Evolutionary conservation across 2,888 invertebrate species (phyloP).

Genomic region (Leptarthrus brevirostris): DNA sequence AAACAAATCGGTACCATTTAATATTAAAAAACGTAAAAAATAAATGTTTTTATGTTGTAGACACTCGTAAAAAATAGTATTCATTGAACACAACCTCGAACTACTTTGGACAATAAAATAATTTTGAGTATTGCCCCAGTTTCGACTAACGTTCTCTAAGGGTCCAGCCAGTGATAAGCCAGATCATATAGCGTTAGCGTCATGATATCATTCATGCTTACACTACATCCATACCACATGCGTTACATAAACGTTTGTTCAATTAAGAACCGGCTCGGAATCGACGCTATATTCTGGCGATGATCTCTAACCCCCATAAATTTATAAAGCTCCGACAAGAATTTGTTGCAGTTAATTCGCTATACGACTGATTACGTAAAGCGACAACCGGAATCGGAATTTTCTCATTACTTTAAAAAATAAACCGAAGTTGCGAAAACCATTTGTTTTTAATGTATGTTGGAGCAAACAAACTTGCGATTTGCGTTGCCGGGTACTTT

Average conservation of each 20-base stretch:
- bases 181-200: neutral
- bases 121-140: slow-evolving; percentile 20
- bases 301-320: slow-evolving; percentile 25
- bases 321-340: slow-evolving; percentile 24
- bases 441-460: too few relatives aligned
- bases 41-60: too few relatives aligned
- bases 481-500: too few relatives aligned
- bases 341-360: slow-evolving; percentile 29
- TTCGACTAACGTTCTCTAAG: neutral
- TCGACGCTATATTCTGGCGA: neutral
- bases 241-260: slow-evolving; percentile 20
- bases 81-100: neutral
- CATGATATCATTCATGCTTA: slow-evolving; percentile 7
- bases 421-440: too few relatives aligned
- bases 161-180: slow-evolving; percentile 16
- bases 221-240: neutral
- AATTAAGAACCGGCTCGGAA: slow-evolving; percentile 6
- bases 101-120: neutral
- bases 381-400: slow-evolving; percentile 14
- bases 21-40: too few relatives aligned
- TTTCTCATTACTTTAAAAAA: too few relatives aligned
- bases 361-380: slow-evolving; percentile 5
- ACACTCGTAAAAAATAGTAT: too few relatives aligned
- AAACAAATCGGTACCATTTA: too few relatives aligned
- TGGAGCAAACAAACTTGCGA: too few relatives aligned